Base-by-base conservation (phyloP, 1,140 invertebrate species). In the Plectrocnemia conspersa region DNA sequence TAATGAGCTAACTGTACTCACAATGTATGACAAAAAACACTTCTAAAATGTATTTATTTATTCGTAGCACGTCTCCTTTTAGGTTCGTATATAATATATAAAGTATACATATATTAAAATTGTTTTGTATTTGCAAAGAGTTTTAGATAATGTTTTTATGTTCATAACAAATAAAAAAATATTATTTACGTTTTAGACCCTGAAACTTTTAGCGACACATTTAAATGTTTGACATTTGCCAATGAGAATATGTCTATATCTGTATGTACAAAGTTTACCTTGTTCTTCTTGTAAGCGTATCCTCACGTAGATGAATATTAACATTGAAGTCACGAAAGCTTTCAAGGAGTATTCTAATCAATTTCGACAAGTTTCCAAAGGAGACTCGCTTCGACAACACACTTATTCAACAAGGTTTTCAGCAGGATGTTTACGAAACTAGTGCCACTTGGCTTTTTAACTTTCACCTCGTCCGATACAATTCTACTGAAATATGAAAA, bases 341-440 rank as follows among this genome's bases (percentile, higher is more conserved):
- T 40, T 40, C 36, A 40, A 15, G 13, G 16, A n/a, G 36, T 16
- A 40, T 40, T 40, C 36, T 40, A 40, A 40, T 40, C 36, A 40
- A 40, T 40, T 40, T 40, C 33, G 29, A 35, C 27, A 35, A 50
- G 36, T 50, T 38, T 35, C 36, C 38, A 38, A 38, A 50, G 32
- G 29, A 19, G 44, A 10, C 35, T n/a, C n/a, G n/a, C n/a, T n/a
- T n/a, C n/a, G n/a, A n/a, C n/a, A n/a, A n/a, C n/a, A n/a, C n/a
- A n/a, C n/a, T n/a, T n/a, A n/a, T n/a, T n/a, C n/a, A n/a, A n/a
- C n/a, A n/a, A n/a, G n/a, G n/a, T n/a, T n/a, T n/a, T n/a, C n/a
- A n/a, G n/a, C n/a, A n/a, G n/a, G n/a, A n/a, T n/a, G n/a, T n/a
- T n/a, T n/a, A n/a, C n/a, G n/a, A n/a, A n/a, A n/a, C n/a, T n/a